phyloP scores from a whole-genome alignment of 1,140 invertebrate species.

The Physella acuta region DNA sequence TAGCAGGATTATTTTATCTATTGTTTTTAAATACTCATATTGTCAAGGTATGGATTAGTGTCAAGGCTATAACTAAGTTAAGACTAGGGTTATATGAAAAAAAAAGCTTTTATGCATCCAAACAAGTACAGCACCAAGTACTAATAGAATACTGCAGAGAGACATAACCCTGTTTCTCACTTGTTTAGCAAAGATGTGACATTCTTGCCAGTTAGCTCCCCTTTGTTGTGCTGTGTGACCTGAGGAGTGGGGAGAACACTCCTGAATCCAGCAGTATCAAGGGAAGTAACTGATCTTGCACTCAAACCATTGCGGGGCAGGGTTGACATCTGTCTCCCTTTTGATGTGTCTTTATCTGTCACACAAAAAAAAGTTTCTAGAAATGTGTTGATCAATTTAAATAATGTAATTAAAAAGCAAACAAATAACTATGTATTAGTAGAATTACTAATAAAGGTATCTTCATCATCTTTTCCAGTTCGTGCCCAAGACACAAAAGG shows the following conservation, averaged over 20 bases:
- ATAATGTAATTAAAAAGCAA: neutral
- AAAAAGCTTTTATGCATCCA: too few relatives aligned
- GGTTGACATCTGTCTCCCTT: neutral
- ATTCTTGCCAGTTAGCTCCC: slow-evolving; percentile 16
- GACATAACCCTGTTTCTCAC: too few relatives aligned
- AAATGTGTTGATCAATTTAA: neutral
- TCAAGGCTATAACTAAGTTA: too few relatives aligned
- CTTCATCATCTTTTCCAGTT: too few relatives aligned
- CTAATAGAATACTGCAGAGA: too few relatives aligned
- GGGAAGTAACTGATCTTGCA: neutral
- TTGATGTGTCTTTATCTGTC: neutral
- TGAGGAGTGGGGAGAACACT: slow-evolving; percentile 36
- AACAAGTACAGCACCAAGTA: too few relatives aligned
- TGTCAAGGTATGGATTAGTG: too few relatives aligned
- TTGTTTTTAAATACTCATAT: too few relatives aligned
- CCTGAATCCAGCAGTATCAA: slow-evolving; percentile 33
- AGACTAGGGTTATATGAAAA: too few relatives aligned
- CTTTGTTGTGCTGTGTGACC: slow-evolving; percentile 44
- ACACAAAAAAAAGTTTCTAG: neutral
- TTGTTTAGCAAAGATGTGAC: slow-evolving; percentile 12
- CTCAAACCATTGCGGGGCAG: neutral
- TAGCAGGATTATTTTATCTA: too few relatives aligned
- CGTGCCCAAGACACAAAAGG: too few relatives aligned
- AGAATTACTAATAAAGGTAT: too few relatives aligned
- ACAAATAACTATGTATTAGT: neutral